Base-by-base conservation (phyloP, 2,113 vertebrate genomes). In the Pleuronectes platessa region DNA sequence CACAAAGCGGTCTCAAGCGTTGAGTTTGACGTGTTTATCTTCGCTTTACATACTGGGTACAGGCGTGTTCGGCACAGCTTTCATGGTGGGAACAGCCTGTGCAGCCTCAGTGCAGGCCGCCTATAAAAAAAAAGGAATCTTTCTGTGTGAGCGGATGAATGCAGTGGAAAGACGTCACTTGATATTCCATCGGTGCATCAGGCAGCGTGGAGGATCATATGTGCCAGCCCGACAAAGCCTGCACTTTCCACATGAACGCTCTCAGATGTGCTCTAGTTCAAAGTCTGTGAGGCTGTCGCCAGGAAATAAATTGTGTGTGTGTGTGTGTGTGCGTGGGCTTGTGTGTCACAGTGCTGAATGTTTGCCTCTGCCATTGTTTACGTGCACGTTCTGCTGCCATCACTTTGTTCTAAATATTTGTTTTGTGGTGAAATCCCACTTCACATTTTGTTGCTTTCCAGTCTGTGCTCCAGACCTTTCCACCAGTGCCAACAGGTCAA, bases 191-290 rank as follows among this genome's bases (percentile, higher is more conserved):
- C 66, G 73, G 76, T 75, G 62, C 81, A 83, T 80, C 81, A 82
- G 83, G 69, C 78, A 73, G 77, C 47, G 61, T 53, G 64, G 69
- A 68, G 74, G 84, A 85, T 84, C 74, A 67, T 84, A 73, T 90
- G 76, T 87, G 85, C 69, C 75, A 70, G 72, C 26, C 63, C 56
- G 42, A 84, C 82, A 85, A 84, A 89, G 83, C 70, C 71, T 70
- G 24, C 75, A 71, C 77, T 88, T 91, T 89, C 78, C 82, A 76
- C 82, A 83, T 82, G 72, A 85, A 53, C 31, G 61, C 56, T 24
- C 53, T 89, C 86, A 73, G 84, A 89, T 83, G 82, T 78, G 76
- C 74, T 86, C 74, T 12, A 49, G 61, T 84, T 89, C 70, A 85
- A 80, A 83, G 71, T 81, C 79, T 83, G 71, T 69, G 81, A 81